Evolutionary conservation across 2,888 invertebrate genomes (phyloP).

Genomic region (Tenodera sinensis): DNA sequence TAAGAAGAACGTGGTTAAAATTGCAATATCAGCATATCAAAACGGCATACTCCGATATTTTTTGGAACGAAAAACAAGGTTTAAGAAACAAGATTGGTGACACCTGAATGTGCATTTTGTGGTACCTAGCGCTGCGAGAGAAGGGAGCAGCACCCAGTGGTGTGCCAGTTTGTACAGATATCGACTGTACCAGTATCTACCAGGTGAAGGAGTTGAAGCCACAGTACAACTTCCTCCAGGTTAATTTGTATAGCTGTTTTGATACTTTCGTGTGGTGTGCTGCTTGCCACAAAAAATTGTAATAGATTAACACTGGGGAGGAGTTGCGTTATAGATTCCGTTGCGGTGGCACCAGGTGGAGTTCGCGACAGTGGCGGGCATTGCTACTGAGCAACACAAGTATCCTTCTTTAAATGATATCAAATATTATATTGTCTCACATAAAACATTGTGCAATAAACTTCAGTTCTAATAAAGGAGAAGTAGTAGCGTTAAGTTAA

Average conservation of each 20-base stretch:
- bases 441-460: too few relatives aligned
- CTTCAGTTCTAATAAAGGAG: too few relatives aligned
- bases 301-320: neutral
- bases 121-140: too few relatives aligned
- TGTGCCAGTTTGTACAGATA: neutral
- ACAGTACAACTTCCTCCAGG: neutral
- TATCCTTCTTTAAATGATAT: too few relatives aligned
- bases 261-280: neutral
- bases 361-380: neutral
- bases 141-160: neutral
- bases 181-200: neutral
- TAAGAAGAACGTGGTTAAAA: too few relatives aligned
- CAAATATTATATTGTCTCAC: too few relatives aligned
- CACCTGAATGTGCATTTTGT: too few relatives aligned
- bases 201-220: neutral
- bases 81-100: too few relatives aligned
- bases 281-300: neutral
- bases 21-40: too few relatives aligned
- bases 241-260: conserved; percentile 16
- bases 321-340: neutral
- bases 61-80: too few relatives aligned
- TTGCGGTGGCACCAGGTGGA: neutral
- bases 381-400: neutral
- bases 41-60: too few relatives aligned
- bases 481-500: too few relatives aligned